Conservation (phyloP, 2,113 vertebrate genomes). For the Centropristis striata region DNA sequence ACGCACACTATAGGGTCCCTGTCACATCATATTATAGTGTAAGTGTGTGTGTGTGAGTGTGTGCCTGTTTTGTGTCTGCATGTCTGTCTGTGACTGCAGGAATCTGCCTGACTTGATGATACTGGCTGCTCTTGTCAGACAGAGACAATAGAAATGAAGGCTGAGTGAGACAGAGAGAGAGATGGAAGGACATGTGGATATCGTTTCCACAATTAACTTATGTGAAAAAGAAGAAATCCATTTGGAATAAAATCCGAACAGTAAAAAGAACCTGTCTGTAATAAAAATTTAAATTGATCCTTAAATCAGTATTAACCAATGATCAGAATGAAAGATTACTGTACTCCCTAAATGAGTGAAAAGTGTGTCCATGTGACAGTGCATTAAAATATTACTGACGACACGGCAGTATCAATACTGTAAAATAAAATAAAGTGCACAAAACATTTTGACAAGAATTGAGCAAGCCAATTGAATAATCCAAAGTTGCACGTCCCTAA, state of each 20-base stretch:
- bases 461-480: background rate
- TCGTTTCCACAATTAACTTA: background rate
- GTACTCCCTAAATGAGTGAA: background rate
- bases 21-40: constrained; percentile 80
- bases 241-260: too few species aligned
- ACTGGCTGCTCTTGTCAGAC: constrained; percentile 49
- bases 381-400: background rate
- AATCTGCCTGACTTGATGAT: constrained; percentile 55
- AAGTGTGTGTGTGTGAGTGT: constrained; percentile 27
- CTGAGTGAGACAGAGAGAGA: background rate
- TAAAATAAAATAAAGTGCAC: background rate
- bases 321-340: background rate
- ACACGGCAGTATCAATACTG: background rate
- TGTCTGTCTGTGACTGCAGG: constrained; percentile 52
- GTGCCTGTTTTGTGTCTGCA: constrained; percentile 35
- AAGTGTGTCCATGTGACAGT: background rate
- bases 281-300: background rate
- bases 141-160: constrained; percentile 14
- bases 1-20: constrained; percentile 84
- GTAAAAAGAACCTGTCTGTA: background rate
- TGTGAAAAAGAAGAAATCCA: too few species aligned
- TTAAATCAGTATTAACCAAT: background rate
- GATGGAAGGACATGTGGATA: constrained; percentile 1
- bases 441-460: background rate
- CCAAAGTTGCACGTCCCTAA: too few species aligned